Evolutionary conservation across 2,888 invertebrate species (phyloP), one percentile per base, ranked within the genome.

Genomic region (Scaptomyza flava): DNA sequence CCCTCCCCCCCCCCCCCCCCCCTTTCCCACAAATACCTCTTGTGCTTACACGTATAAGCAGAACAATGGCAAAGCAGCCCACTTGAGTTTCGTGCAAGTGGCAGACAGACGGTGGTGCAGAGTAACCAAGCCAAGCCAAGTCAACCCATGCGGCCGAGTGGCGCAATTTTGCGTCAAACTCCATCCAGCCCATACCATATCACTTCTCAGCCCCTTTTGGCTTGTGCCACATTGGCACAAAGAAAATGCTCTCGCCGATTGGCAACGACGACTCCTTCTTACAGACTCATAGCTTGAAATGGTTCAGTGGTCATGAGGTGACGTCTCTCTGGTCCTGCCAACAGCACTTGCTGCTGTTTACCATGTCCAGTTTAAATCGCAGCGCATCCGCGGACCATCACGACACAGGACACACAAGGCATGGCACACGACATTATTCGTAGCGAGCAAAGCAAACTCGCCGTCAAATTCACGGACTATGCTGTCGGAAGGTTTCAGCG

Each of bases 31-130:
- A 2, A 27, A 23, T 4, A 14, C 14, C 6, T 2, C 17, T 7
- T 48, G 12, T 14, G 59, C 68, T 59, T 62, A 51, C 51, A 54
- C 65, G 66, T 36, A 20, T 68, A 71, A 77, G 53, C 75, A 68
- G 77, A 85, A 87, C 83, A 88, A 83, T 89, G 79, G 81, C 80
- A 68, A 48, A 63, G 79, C 89, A 83, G 80, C 76, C 77, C 89
- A 88, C 89, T 89, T 83, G 87, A 83, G 80, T 81, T 86, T 74
- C 71, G 69, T 73, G 77, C 77, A 79, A 87, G 88, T 83, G 81
- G 71, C 84, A 79, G 50, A 50, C 20, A 38, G 68, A 60, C 67
- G 62, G 53, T 57, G 68, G 53, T 59, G 62, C 54, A 69, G 65
- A 58, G 62, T 48, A 56, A 57, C 34, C 50, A 33, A 38, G 14